A percentile compares a stretch with the other conserved stretches of the same genome.
Conservation (phyloP, 2,888 invertebrate species). For the Leucophenga montana region DNA sequence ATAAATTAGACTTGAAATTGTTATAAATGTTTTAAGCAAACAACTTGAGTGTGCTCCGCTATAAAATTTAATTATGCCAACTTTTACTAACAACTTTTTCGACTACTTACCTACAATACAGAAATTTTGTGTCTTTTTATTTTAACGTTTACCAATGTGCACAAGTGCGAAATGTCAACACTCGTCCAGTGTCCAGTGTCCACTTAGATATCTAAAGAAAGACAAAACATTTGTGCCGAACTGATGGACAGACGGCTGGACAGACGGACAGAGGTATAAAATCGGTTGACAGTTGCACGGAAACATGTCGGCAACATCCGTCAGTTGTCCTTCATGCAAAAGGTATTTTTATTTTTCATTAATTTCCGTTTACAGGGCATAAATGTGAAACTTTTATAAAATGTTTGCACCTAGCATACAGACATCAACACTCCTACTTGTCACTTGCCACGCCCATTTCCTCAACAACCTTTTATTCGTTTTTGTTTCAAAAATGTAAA, state of each 20-base stretch:
- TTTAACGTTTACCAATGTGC: constrained; percentile 6
- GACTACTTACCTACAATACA: neutral
- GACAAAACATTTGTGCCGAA: neutral
- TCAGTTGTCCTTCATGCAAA: neutral
- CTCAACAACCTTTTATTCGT: constrained; percentile 23
- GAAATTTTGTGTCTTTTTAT: neutral
- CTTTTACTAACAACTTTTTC: neutral
- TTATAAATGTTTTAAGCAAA: constrained; percentile 13
- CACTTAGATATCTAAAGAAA: constrained; percentile 2
- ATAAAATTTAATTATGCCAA: constrained; percentile 13
- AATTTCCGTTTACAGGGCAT: constrained; percentile 28
- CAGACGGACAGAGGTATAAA: neutral
- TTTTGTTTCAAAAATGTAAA: constrained; percentile 32
- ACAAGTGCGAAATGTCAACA: constrained; percentile 18
- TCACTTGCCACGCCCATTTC: neutral
- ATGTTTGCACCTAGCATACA: constrained; percentile 37
- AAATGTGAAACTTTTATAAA: constrained; percentile 24
- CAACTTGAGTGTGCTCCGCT: neutral
- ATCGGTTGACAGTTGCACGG: neutral
- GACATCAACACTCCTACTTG: constrained; percentile 17
- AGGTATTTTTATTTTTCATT: constrained; percentile 19
- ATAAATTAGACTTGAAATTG: constrained; percentile 11
- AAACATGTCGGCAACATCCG: constrained; percentile 15
- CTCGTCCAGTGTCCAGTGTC: neutral
- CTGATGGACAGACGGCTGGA: neutral